Evolutionary conservation across 2,888 invertebrate genomes (phyloP).

Genomic region (Clepsis dumicolana): DNA sequence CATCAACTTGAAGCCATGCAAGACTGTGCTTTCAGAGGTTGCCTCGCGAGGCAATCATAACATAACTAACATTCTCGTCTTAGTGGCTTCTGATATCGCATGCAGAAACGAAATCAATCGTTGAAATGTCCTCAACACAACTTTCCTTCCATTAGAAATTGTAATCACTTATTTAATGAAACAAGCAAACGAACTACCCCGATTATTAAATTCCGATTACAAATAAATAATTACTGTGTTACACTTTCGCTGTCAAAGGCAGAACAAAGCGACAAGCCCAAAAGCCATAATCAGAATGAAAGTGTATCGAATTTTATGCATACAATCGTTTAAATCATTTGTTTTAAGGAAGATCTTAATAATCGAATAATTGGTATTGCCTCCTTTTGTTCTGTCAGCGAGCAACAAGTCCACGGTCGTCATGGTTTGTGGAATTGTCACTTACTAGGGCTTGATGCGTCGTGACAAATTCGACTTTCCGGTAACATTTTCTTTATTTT

Average conservation of each 20-base stretch:
- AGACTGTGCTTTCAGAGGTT: not conserved
- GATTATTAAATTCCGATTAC: not conserved
- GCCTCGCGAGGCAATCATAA: too few relatives aligned
- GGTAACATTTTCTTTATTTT: not conserved
- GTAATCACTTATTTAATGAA: conserved; percentile 5
- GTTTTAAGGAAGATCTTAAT: conserved; percentile 3
- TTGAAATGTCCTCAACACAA: not conserved
- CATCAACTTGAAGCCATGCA: not conserved
- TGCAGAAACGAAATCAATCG: not conserved
- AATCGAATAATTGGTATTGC: conserved; percentile 12
- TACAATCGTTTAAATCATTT: not conserved
- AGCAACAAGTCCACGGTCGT: conserved; percentile 65
- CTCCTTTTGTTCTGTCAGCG: conserved; percentile 49
- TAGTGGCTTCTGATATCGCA: not conserved
- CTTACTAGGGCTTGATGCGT: conserved; percentile 39
- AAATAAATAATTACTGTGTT: conserved; percentile 3
- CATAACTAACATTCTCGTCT: too few relatives aligned
- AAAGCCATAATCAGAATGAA: conserved; percentile 22
- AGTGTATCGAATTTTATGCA: conserved; percentile 19
- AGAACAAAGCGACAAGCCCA: conserved; percentile 11
- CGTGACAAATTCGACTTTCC: conserved; percentile 21
- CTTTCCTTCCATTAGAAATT: not conserved
- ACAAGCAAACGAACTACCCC: not conserved
- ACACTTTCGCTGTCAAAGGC: conserved; percentile 19
- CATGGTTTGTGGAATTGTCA: conserved; percentile 51